phyloP scores from a whole-genome alignment of 1,140 invertebrate genomes.

The Macrobrachium nipponense region DNA sequence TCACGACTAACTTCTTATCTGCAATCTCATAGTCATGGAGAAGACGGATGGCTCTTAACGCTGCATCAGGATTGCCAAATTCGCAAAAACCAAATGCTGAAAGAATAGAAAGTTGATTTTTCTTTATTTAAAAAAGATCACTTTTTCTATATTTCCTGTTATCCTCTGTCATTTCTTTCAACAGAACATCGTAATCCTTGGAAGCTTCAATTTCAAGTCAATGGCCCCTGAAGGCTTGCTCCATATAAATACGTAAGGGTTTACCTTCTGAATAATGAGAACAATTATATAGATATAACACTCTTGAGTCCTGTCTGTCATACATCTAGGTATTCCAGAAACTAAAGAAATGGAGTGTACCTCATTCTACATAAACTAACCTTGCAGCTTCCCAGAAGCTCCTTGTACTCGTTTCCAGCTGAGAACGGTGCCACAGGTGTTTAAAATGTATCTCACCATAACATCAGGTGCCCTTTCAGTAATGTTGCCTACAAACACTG shows the following conservation, averaged over 20 bases:
- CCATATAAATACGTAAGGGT: too few species aligned
- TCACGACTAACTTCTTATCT: constrained; percentile 93
- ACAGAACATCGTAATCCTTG: too few species aligned
- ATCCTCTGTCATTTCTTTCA: too few species aligned
- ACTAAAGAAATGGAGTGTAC: background rate
- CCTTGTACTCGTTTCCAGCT: constrained; percentile 98
- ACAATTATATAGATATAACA: constrained; percentile 24
- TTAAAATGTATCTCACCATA: constrained; percentile 93
- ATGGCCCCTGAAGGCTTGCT: too few species aligned
- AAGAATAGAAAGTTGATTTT: constrained; percentile 6
- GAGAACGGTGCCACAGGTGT: constrained; percentile 90
- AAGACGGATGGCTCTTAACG: constrained; percentile 90
- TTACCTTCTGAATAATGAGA: too few species aligned
- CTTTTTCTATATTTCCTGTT: background rate
- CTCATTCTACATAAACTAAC: constrained; percentile 64
- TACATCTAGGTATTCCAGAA: background rate
- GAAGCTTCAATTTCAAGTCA: too few species aligned
- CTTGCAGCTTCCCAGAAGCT: constrained; percentile 76
- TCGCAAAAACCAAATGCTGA: constrained; percentile 98
- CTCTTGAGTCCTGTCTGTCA: too few species aligned
- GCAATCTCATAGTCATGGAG: constrained; percentile 94
- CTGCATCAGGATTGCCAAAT: constrained; percentile 93
- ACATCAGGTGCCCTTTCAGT: constrained; percentile 94
- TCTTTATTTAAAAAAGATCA: background rate
- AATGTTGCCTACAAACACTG: constrained; percentile 99